Evolutionary conservation across 2,888 invertebrate genomes (phyloP).

Genomic region (Acronicta aceris): DNA sequence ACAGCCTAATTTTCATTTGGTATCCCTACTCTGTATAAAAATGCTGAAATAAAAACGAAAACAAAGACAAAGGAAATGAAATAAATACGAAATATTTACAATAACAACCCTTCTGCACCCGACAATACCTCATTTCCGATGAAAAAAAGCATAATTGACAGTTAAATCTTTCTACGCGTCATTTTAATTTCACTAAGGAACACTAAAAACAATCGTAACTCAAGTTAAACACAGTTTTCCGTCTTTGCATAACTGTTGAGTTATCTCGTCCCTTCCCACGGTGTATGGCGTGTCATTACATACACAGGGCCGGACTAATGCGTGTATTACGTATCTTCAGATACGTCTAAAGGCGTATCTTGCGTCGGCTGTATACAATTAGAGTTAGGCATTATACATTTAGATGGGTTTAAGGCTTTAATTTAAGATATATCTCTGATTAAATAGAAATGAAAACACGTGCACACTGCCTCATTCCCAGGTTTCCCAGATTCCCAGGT

Average conservation of each 20-base stretch:
- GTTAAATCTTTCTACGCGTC: neutral
- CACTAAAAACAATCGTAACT: conserved; percentile 72
- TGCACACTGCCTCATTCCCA: too few relatives aligned
- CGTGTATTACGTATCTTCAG: neutral
- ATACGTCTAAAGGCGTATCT: neutral
- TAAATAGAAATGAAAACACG: too few relatives aligned
- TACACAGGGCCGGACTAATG: conserved; percentile 52
- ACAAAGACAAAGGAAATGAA: neutral
- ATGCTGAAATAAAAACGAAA: too few relatives aligned
- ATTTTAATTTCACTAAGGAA: conserved; percentile 52
- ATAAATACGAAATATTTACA: too few relatives aligned
- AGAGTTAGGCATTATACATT: neutral
- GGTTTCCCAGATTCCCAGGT: too few relatives aligned
- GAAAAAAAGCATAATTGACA: conserved; percentile 6
- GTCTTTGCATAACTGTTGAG: conserved; percentile 79
- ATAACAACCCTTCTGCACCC: too few relatives aligned
- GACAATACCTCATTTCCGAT: conserved; percentile 9
- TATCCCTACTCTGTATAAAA: too few relatives aligned
- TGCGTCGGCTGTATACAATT: neutral
- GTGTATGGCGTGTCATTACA: conserved; percentile 37
- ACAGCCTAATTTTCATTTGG: too few relatives aligned
- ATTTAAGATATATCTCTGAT: too few relatives aligned
- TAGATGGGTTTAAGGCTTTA: neutral
- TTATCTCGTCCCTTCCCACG: conserved; percentile 81
- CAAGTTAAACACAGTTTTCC: conserved; percentile 80